Percentiles rank a stretch among this genome's conserved stretches.
These are phyloP conservation scores for Plumapathes pennacea DNA, from an alignment of 92 coral and sea anemone genomes.

Conservation along the genomic window DNA sequence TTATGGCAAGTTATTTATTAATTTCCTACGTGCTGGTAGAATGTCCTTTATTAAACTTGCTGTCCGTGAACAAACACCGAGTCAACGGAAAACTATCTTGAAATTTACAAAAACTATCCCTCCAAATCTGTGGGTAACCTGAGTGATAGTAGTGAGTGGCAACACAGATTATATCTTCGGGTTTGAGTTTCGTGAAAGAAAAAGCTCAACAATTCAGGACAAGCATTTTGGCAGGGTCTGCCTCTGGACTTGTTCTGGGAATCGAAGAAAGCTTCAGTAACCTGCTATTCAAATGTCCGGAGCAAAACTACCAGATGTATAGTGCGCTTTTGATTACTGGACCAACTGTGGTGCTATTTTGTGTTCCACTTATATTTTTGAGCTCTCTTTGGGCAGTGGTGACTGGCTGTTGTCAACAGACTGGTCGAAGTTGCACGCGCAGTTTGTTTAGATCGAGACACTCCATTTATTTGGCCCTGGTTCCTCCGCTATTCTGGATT, in stretches of 20 bases:
- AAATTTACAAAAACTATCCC: no score
- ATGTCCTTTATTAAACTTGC: no score
- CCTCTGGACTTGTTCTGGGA: conserved; percentile 6
- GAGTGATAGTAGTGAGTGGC: no score
- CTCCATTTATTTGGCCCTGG: background rate
- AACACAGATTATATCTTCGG: no score
- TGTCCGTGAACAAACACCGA: no score
- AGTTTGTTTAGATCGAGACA: conserved; percentile 18
- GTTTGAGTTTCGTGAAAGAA: no score
- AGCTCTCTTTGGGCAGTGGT: conserved; percentile 32
- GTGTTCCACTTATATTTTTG: conserved; percentile 21
- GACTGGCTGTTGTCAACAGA: conserved; percentile 20
- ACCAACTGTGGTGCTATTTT: conserved; percentile 13
- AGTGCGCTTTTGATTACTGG: conserved; percentile 22
- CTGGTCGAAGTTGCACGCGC: background rate
- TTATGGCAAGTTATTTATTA: no score
- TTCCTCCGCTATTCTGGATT: conserved; percentile 26
- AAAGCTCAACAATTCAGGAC: no score
- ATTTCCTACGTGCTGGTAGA: no score
- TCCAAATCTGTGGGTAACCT: no score
- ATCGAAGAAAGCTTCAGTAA: background rate
- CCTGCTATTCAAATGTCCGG: conserved; percentile 31
- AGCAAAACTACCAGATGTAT: conserved; percentile 6
- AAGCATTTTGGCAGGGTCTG: no score
- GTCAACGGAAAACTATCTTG: no score